These are phyloP conservation scores for Chiloscyllium punctatum DNA, from an alignment of 2,797 vertebrate genomes.

Conservation along the genomic window DNA sequence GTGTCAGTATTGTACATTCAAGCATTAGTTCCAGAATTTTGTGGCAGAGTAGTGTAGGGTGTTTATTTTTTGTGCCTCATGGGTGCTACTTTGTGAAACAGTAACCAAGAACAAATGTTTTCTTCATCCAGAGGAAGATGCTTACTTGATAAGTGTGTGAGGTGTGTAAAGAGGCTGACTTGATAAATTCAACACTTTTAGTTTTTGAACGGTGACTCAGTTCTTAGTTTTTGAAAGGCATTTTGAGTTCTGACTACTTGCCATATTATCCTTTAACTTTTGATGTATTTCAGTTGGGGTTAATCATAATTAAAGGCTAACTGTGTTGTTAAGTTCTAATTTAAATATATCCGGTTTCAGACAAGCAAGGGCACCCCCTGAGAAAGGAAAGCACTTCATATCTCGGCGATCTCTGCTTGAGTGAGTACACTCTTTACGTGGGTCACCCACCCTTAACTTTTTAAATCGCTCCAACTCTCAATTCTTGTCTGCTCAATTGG, in stretches of 20 bases:
- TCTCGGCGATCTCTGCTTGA: constrained; percentile 81
- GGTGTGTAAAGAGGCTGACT: neutral
- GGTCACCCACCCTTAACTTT: neutral
- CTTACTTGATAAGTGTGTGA: neutral
- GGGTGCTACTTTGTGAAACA: neutral
- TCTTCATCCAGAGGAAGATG: neutral
- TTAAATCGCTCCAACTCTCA: neutral
- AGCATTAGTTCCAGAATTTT: neutral
- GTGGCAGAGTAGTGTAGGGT: too few species aligned
- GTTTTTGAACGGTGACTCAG: neutral
- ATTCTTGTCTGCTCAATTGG: neutral
- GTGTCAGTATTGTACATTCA: neutral
- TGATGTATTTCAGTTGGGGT: neutral
- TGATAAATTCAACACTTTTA: neutral
- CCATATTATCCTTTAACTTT: constrained; percentile 2
- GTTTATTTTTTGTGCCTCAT: neutral
- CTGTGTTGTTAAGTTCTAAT: constrained; percentile 38
- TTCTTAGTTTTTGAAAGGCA: neutral
- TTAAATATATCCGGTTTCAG: constrained; percentile 50
- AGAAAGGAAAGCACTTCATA: constrained; percentile 80
- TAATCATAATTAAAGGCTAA: neutral
- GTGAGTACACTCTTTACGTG: constrained; percentile 61
- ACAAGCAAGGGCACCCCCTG: constrained; percentile 63
- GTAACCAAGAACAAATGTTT: neutral
- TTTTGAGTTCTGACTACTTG: too few species aligned